Base-by-base conservation (phyloP, 2,113 vertebrate species). In the Carettochelys insculpta region DNA sequence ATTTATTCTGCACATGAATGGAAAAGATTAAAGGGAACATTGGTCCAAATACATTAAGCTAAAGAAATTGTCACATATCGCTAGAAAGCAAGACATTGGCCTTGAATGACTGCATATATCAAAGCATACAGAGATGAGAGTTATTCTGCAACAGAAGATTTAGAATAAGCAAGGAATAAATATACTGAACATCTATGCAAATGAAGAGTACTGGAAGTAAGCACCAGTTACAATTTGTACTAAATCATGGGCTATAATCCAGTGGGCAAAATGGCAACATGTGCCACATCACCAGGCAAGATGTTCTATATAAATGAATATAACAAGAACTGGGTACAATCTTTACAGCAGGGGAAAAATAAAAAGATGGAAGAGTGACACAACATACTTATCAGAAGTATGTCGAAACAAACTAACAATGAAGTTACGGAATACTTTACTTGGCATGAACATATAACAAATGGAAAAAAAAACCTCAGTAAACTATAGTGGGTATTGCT, bases 81-180 rank as follows among this genome's bases (percentile, higher is more conserved):
- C 34, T 45, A 58, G n/a, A 24, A 73, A 77, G 90, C 86, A 96
- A 92, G 92, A 94, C 87, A 31, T 81, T 22, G 76, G 73, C 77
- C 88, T 93, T 80, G 52, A 1, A 1, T 78, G 54, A 51, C 34
- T 77, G n/a, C 38, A 84, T 81, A 3, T 87, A 92, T 4, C 4
- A n/a, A 78, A 93, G 85, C 81, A 86, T 87, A 94, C 81, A 96
- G 94, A 89, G 87, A 94, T 87, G 79, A 94, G 65, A 90, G 93
- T 90, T 92, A 85, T 94, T 96, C 92, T 94, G 90, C 90, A 95
- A 92, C 90, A 76, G 77, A 95, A 95, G 87, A 85, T 82, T 90
- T 94, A 80, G 87, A 95, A 94, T 93, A 91, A 83, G 77, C 83
- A 83, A 85, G 90, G 0, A 0, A 80, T 85, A 92, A 91, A 75